Evolutionary conservation across 1,140 invertebrate genomes (phyloP), one percentile per base, ranked within the genome.

Genomic region (Lanistes nyassanus): DNA sequence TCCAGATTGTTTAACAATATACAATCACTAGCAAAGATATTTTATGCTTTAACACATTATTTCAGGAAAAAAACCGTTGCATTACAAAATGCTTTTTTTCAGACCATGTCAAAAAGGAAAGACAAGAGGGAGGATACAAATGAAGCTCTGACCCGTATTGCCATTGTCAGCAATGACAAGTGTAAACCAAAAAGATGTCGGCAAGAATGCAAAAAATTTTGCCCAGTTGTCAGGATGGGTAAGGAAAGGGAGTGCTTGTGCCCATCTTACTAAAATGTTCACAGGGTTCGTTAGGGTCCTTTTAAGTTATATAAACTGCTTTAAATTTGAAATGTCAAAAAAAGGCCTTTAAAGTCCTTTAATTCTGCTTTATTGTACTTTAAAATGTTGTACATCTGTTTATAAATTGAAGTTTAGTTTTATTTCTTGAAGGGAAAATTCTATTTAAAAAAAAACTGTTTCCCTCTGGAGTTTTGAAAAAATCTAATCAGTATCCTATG

Each of bases 171-270:
- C 90, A 93, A 94, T 74, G 98, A 99, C 90, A 97, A 97, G 86
- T 99, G 98, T 90, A 99, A 99, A 90, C 98, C 98, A 0, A 99
- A 99, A 90, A 92, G 98, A 92, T 99, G 98, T 91, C 93, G 96
- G 71, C 97, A 99, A 90, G 98, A 99, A 88, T 99, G 98, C 90
- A 99, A 99, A 89, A 97, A 97, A 85, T 97, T 95, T 60, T 99
- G 98, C 91, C 98, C 98, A 11, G 98, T 99, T 67, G 97, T 99
- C 60, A 92, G 97, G 83, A 98, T 98, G 95, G 98, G 98, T 86
- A 83, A 73, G 85, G 29, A 53, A 26, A 39, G n/a, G 16, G 13
- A 34, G 6, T 13, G 23, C 23, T 31, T 6, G 36, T 34, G 23
- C 23, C 9, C 26, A 67, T 26, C n/a, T 23, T 65, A 65, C 23